Conservation (phyloP, 35 echinoderm and acorn worm species). For the Apostichopus japonicus region DNA sequence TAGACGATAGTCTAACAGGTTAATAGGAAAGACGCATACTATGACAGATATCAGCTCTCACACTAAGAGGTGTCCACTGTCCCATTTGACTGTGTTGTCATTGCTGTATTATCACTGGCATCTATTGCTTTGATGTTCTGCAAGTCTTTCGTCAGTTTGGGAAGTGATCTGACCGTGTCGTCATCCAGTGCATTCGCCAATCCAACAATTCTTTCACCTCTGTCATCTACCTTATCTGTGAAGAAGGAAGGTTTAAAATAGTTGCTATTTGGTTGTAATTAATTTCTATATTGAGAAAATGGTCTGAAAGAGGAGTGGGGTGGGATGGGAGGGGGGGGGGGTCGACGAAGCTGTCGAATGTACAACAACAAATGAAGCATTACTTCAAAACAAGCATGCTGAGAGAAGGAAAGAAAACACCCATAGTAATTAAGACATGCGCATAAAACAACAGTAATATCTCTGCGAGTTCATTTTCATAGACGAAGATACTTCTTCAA, state of each 20-base stretch:
- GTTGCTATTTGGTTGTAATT: no score
- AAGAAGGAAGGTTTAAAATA: background rate
- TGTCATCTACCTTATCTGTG: slow-evolving; percentile 67
- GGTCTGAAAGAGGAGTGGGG: no score
- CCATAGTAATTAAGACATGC: no score
- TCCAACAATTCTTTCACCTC: slow-evolving; percentile 62
- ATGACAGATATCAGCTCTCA: background rate
- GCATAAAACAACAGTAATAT: no score
- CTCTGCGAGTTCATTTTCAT: no score
- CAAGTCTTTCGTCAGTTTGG: slow-evolving; percentile 7
- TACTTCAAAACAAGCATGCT: no score
- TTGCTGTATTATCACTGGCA: slow-evolving; percentile 1
- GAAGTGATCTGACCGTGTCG: slow-evolving; percentile 28
- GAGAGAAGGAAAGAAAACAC: no score
- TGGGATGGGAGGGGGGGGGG: no score
- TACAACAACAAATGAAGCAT: no score
- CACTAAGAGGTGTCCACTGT: slow-evolving; percentile 7
- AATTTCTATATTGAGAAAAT: no score
- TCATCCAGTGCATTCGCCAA: slow-evolving; percentile 54
- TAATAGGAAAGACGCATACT: background rate
- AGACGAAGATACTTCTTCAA: no score
- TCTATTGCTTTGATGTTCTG: slow-evolving; percentile 10
- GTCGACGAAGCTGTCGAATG: no score
- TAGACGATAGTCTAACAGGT: background rate
- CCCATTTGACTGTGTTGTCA: slow-evolving; percentile 31